Evolutionary conservation across 1,140 invertebrate genomes (phyloP), one percentile per base, ranked within the genome.

Genomic region (Chironomus tepperi): DNA sequence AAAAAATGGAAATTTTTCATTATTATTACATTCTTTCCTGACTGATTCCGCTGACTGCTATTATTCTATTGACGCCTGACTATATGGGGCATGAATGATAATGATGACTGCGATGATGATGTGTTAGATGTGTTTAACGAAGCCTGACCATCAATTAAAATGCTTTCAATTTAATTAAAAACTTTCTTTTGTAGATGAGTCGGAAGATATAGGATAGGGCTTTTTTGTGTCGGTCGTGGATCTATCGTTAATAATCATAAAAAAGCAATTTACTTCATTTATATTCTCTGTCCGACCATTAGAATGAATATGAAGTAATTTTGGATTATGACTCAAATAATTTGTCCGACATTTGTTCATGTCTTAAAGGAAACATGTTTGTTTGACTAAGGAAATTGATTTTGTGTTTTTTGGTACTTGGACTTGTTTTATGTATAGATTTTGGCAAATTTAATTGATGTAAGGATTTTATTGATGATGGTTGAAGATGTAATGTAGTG

Each of bases 101-200:
- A 57, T 57, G 47, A 57, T 57, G 47, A 34, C 24, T 34, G 24
- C 24, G 24, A 34, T 57, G 47, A 57, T 57, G 47, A 57, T 57
- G 47, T 57, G 47, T 57, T 57, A 57, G 47, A 57, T 57, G 47
- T 15, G 47, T 57, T 57, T 57, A 57, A 57, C 47, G 47, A 57
- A 57, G 47, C 47, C n/a, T 57, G 47, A 57, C 47, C 47, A n/a
- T 57, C 47, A 57, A 57, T 57, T 57, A 57, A 57, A 57, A 57
- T 57, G 47, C 47, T 57, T 57, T 57, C 47, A 57, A 57, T 57
- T 57, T 57, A 57, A 57, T 57, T 57, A 57, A 47, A 47, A 57
- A 57, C 47, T 57, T 47, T 57, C 15, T 3, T 57, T 12, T 57
- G 12, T n/a, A n/a, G 47, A 57, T 57, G 47, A 57, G 47, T 57